Base-by-base conservation (phyloP, 2,113 vertebrate genomes). In the Menura novaehollandiae region DNA sequence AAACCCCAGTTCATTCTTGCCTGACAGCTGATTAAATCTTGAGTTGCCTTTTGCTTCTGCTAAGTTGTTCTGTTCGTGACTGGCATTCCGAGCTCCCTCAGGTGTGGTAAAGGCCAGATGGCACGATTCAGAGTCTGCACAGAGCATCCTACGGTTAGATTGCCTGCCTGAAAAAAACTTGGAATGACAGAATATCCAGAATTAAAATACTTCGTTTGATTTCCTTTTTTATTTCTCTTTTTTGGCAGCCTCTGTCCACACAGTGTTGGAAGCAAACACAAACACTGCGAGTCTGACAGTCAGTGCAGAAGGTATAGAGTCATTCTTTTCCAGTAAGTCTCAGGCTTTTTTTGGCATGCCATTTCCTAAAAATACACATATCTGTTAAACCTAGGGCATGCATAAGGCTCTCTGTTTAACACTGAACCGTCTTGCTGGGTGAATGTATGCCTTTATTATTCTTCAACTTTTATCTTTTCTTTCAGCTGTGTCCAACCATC, bases 251-350 rank as follows among this genome's bases (percentile, higher is more conserved):
- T 87, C 71, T 95, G 95, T 66, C 82, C 52, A 30, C 55, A 20
- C 88, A 35, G 39, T 41, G 49, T 79, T 95, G 83, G 92, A 82
- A 68, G 27, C 75, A 62, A 85, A 93, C 52, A 89, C 74, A 35
- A 71, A 86, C 13, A 21, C 91, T 71, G 55, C 22, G 13, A 92
- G 72, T 41, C 60, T 28, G 49, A 26, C 39, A 26, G 97, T 39
- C 67, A 19, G 26, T 56, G 92, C 95, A 75, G 93, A 95, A 97
- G 98, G 98, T 98, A 97, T 32, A n/a, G 47, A 64, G 32, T 67
- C 24, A 32, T 20, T 93, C 44, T 46, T 11, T 55, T 85, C 23
- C 78, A 71, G 32, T 55, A 73, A 76, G 44, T 51, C 59, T 47
- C 11, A 11, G 58, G 72, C 35, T 91, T 88, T 86, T 89, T 64